Evolutionary conservation across 2,797 vertebrate species (phyloP).

Genomic region (Malurus splendens): DNA sequence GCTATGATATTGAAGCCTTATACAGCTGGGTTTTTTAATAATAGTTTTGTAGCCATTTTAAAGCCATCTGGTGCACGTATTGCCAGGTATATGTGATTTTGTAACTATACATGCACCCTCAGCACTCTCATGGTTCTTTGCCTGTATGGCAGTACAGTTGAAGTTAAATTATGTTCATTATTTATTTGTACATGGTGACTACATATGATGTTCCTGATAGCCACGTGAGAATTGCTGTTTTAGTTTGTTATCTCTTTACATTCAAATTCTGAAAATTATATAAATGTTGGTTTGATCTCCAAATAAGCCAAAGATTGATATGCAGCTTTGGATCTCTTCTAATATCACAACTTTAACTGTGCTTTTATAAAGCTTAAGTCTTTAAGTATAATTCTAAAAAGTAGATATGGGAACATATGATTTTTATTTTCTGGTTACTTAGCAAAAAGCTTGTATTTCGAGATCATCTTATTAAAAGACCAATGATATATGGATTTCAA

Average conservation of each 20-base stretch:
- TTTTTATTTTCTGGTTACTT: conserved; percentile 1
- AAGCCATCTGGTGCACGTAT: not conserved
- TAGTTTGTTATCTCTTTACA: not conserved
- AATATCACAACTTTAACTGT: not conserved
- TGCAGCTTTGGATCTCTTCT: not conserved
- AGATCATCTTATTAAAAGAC: not conserved
- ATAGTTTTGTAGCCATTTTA: not conserved
- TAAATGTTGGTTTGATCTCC: not conserved
- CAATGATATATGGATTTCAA: not conserved
- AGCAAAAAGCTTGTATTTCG: not conserved
- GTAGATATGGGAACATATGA: not conserved
- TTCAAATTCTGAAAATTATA: not conserved
- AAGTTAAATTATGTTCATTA: not conserved
- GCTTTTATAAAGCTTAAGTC: not conserved
- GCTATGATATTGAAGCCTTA: not conserved
- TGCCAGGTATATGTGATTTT: not conserved
- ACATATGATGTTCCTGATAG: not conserved
- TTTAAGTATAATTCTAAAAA: not conserved
- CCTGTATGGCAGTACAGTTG: not conserved
- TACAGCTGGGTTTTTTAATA: not conserved
- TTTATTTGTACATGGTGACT: not conserved
- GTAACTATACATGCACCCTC: not conserved
- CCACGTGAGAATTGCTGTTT: not conserved
- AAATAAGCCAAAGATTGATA: not conserved
- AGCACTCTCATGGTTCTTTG: not conserved